These are phyloP conservation scores for Cyclophora albipunctata DNA, from an alignment of 2,888 invertebrate genomes.

Conservation along the genomic window DNA sequence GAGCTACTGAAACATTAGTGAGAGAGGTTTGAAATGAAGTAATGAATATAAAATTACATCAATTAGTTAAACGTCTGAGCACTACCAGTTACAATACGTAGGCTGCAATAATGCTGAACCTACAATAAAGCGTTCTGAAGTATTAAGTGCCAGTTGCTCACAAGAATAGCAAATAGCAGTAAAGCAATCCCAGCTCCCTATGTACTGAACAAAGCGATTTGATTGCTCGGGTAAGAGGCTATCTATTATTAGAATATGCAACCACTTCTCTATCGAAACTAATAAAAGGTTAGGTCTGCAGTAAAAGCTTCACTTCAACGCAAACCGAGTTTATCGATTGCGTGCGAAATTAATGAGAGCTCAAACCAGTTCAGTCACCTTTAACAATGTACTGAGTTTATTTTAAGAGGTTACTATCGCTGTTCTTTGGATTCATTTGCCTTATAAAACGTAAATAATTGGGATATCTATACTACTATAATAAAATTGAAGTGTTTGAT, in stretches of 20 bases:
- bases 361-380: constrained; percentile 1
- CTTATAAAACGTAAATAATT: neutral
- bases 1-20: no score
- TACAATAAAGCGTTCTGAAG: no score
- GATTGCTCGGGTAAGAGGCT: no score
- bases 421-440: neutral
- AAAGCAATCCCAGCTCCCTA: no score
- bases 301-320: constrained; percentile 12
- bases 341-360: constrained; percentile 6
- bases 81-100: no score
- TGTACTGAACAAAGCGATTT: no score
- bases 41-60: no score
- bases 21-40: no score
- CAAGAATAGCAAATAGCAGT: no score
- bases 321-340: constrained; percentile 13
- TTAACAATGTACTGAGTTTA: constrained; percentile 1
- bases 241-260: constrained; percentile 1
- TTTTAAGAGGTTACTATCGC: neutral
- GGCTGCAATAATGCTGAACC: no score
- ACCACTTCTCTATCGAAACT: constrained; percentile 3
- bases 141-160: no score
- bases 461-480: neutral
- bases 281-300: constrained; percentile 14
- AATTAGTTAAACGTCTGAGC: no score
- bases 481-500: neutral